A percentile compares a stretch with the other conserved stretches of the same genome.
These are phyloP conservation scores for Aptenodytes forsteri DNA, from an alignment of 2,113 vertebrate species.

Conservation along the genomic window DNA sequence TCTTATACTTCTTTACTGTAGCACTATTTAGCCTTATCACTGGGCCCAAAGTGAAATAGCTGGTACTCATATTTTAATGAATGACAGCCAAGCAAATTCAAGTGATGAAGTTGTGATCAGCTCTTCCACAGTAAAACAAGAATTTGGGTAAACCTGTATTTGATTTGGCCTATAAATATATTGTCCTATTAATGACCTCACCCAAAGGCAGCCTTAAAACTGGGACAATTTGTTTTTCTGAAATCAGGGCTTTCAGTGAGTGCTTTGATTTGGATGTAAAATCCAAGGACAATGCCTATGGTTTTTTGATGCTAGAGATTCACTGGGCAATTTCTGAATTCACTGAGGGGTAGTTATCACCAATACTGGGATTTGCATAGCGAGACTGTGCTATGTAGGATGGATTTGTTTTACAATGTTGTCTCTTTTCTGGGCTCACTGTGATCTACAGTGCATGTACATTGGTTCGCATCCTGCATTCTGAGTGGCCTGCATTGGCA, in stretches of 20 bases:
- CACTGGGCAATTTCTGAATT: neutral
- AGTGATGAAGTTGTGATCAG: neutral
- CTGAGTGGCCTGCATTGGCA: constrained; percentile 28
- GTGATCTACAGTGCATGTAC: constrained; percentile 27
- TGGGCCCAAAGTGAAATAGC: neutral
- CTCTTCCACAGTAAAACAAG: neutral
- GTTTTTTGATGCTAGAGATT: neutral
- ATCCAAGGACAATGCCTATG: neutral
- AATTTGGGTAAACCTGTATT: neutral
- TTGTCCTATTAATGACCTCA: neutral
- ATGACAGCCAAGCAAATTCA: constrained; percentile 1
- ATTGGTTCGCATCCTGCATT: constrained; percentile 58
- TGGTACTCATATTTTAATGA: neutral
- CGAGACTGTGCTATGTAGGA: neutral
- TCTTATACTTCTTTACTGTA: neutral
- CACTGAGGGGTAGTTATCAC: neutral
- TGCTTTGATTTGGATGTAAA: constrained; percentile 25
- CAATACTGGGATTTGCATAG: neutral
- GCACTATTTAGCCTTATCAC: neutral
- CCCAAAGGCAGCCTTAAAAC: constrained; percentile 6
- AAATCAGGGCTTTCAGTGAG: neutral
- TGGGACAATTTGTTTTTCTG: neutral
- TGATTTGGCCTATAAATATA: constrained; percentile 35
- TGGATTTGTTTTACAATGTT: constrained; percentile 33
- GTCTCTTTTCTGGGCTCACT: constrained; percentile 16